Percentiles rank a stretch among this genome's conserved stretches.
These are phyloP conservation scores for Poliocrania exsul DNA, from an alignment of 2,797 vertebrate genomes.

Conservation along the genomic window DNA sequence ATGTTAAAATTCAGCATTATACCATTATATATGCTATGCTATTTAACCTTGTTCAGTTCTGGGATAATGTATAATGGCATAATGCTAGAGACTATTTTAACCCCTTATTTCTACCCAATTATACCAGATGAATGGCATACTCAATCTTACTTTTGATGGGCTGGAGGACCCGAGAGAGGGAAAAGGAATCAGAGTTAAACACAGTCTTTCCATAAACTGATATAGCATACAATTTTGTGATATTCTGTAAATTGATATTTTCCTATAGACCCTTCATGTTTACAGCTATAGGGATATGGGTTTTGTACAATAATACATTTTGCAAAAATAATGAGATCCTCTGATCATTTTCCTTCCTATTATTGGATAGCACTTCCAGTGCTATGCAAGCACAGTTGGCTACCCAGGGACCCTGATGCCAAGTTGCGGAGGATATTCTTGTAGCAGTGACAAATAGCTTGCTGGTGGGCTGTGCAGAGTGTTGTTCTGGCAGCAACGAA, in stretches of 20 bases:
- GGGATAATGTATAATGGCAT: neutral
- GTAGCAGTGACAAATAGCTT: constrained; percentile 79
- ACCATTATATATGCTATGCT: neutral
- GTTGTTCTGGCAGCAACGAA: constrained; percentile 78
- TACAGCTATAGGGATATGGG: constrained; percentile 64
- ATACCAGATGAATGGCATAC: neutral
- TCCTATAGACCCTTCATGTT: constrained; percentile 45
- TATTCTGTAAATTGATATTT: constrained; percentile 45
- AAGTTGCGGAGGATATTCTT: constrained; percentile 80
- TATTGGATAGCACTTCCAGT: constrained; percentile 59
- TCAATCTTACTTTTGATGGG: neutral
- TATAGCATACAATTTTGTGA: neutral
- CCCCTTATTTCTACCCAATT: neutral
- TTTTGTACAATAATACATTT: constrained; percentile 71
- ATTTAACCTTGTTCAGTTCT: neutral
- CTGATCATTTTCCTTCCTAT: constrained; percentile 57
- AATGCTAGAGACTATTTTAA: neutral
- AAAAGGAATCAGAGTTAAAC: neutral
- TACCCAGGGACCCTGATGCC: constrained; percentile 75
- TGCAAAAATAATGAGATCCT: constrained; percentile 63
- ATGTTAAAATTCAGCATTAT: neutral
- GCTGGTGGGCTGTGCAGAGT: constrained; percentile 74
- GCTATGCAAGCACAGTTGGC: constrained; percentile 73
- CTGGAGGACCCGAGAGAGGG: neutral
- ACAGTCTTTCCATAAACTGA: neutral